Evolutionary conservation across 1,140 invertebrate genomes (phyloP).

Genomic region (Drosophila lacertosa): DNA sequence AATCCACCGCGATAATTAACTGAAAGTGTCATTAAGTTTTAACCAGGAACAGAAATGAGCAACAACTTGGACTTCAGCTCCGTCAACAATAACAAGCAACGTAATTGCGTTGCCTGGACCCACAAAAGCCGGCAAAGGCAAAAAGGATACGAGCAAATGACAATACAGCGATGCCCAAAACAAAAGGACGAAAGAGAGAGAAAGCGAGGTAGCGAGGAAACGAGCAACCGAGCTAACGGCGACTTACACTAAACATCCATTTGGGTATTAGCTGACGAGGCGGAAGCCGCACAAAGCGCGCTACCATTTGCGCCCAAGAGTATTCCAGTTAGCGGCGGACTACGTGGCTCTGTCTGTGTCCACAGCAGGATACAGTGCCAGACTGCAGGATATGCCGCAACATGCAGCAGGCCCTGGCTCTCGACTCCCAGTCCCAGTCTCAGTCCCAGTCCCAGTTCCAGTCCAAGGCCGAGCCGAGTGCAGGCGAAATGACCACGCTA

Average conservation of each 20-base stretch:
- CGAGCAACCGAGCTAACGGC: no score
- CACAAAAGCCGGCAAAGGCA: constrained; percentile 45
- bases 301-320: constrained; percentile 75
- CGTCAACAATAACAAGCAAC: constrained; percentile 78
- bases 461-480: constrained; percentile 8
- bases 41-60: constrained; percentile 76
- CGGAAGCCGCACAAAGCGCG: constrained; percentile 77
- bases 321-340: constrained; percentile 41
- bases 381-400: constrained; percentile 20
- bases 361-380: constrained; percentile 11
- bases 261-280: constrained; percentile 74
- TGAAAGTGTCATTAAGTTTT: constrained; percentile 83
- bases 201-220: no score
- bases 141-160: constrained; percentile 62
- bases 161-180: constrained; percentile 31
- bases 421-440: background rate
- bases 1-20: constrained; percentile 82
- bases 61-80: constrained; percentile 59
- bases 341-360: constrained; percentile 17
- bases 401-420: constrained; percentile 28
- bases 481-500: constrained; percentile 71
- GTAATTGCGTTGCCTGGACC: constrained; percentile 61
- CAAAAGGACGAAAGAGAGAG: background rate
- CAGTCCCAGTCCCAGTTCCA: no score
- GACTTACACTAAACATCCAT: constrained; percentile 82